Evolutionary conservation across 2,797 vertebrate genomes (phyloP).

Genomic region (Triplophysa bombifrons): DNA sequence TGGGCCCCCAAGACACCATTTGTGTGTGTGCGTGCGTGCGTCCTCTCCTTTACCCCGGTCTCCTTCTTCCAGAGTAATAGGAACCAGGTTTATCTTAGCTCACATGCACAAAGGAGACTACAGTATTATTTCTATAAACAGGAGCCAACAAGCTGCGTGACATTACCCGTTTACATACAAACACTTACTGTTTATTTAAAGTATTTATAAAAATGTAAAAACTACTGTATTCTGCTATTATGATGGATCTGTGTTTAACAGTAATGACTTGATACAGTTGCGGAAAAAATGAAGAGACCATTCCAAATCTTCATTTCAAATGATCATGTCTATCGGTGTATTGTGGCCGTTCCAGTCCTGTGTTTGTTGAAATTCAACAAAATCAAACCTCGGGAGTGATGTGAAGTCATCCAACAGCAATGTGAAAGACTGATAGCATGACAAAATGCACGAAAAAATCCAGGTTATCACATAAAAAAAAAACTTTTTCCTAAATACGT

Average conservation of each 20-base stretch:
- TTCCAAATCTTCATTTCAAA: too few relatives aligned
- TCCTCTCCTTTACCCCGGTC: conserved; percentile 42
- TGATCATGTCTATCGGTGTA: too few relatives aligned
- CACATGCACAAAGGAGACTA: conserved; percentile 3
- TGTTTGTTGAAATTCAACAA: too few relatives aligned
- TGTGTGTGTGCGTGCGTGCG: conserved; percentile 34
- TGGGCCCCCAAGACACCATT: conserved; percentile 34
- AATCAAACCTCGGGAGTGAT: too few relatives aligned
- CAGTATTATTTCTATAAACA: neutral
- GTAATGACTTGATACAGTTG: neutral
- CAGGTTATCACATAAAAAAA: too few relatives aligned
- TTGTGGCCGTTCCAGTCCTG: too few relatives aligned
- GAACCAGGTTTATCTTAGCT: conserved; percentile 45
- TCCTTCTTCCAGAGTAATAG: conserved; percentile 40
- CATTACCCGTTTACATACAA: neutral
- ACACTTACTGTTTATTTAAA: neutral
- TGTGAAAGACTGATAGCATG: too few relatives aligned
- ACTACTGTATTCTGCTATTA: neutral
- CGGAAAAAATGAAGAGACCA: too few relatives aligned
- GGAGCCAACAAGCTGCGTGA: neutral
- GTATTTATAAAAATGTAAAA: neutral
- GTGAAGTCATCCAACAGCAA: too few relatives aligned
- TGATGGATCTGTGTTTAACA: neutral
- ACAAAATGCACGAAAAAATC: too few relatives aligned
- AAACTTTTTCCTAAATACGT: too few relatives aligned